Base-by-base conservation (phyloP, 1,140 invertebrate genomes). In the Bradysia coprophila region DNA sequence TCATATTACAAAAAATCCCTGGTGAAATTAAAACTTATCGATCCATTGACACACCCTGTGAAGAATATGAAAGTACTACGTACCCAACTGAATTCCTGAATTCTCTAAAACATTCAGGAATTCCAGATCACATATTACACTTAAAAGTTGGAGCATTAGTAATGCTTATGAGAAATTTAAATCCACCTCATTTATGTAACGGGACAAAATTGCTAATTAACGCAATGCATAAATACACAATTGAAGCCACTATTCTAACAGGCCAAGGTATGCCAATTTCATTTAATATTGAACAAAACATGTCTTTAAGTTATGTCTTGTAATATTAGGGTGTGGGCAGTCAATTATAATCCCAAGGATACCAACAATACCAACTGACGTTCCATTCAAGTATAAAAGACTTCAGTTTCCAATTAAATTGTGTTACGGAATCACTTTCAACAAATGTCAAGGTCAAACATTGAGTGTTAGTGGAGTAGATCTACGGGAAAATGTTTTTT, bases 401-500 rank as follows among this genome's bases (percentile, higher is more conserved):
- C 38, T 48, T 16, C 42, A 51, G 18, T 49, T 51, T 21, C 44
- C 40, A 32, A 31, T 74, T 1, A 48, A 57, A 43, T 41, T 64
- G 2, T 49, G 52, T 3, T 72, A 69, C 53, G 61, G 65, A 18
- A 67, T 71, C 51, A 66, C 67, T 1, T 65, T 72, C 2, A 72
- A 72, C 51, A 72, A 72, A 55, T 48, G 64, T 4, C 69, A 75
- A 54, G 66, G 69, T 5, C 66, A 71, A 51, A 53, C 54, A 22
- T 51, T 56, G 46, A 45, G 50, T 36, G 48, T 55, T 40, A 47
- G 44, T 43, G 57, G 60, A 16, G 28, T 65, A 41, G 42, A 59
- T 48, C 53, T 67, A 32, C 41, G 48, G 46, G 46, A 16, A 21
- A 16, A 32, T 15, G 43, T 44, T 24, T 50, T 48, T 37, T 46